Base-by-base conservation (phyloP, 2,797 vertebrate species). In the Novumbra hubbsi region DNA sequence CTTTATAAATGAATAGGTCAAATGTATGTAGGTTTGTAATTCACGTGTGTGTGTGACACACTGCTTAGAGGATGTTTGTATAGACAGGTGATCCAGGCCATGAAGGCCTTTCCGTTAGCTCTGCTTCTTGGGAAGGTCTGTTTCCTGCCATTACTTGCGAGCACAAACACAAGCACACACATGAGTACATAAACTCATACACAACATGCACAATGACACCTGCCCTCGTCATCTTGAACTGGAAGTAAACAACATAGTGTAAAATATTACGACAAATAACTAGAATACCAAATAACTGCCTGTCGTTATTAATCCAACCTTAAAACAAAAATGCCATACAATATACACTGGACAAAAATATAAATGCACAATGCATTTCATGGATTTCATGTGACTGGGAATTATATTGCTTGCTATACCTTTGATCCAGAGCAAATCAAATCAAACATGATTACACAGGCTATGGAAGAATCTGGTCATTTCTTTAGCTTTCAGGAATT, bases 41-140 rank as follows among this genome's bases (percentile, higher is more conserved):
- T 7, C 0, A 17, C 72, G 71, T 70, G 76, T 21, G 63, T 55
- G 68, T 72, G 75, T 30, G 80, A 57, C 55, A 57, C 7, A 50
- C 63, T n/a, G 41, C 3, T 30, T 28, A 55, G 70, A 86, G 83
- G 85, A 90, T 87, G 87, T 87, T 91, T 91, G 80, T 66, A 83
- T 80, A 86, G 80, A 83, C 85, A 90, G 86, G 86, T 90, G 88
- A 87, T 84, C 78, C 76, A 73, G 83, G 80, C 82, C 76, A 69
- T 79, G 83, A 89, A 88, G 34, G 80, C 64, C 72, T 88, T 90
- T 90, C 82, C 71, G 73, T 83, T 80, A 87, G 80, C 75, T 73
- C 83, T 81, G 77, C 82, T 80, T 84, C 78, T 69, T 72, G 82
- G 82, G 82, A 81, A 80, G 76, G 78, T 86, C 86, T 81, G 83